Base-by-base conservation (phyloP, 2,113 vertebrate genomes). In the Erinaceus europaeus region DNA sequence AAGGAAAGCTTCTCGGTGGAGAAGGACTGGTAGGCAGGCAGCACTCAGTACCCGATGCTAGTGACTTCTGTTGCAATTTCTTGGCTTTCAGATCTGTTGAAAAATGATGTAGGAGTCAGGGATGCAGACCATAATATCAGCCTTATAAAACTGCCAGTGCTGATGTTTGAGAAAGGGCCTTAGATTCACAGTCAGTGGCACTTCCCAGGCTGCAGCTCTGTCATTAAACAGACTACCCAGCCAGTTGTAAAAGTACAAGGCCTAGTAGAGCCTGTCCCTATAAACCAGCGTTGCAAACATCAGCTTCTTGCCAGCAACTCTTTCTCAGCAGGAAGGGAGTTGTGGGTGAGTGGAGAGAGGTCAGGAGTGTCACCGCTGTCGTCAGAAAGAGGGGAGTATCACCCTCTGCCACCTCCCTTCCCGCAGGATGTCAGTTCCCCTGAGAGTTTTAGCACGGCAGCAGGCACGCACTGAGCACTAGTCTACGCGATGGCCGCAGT, bases 171-270 rank as follows among this genome's bases (percentile, higher is more conserved):
- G 64, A 86, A 75, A 29, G 5, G 53, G 65, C 4, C 13, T 62
- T 55, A 20, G 9, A 14, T 77, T 59, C 85, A 20, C 17, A 78
- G 69, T 76, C 65, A 72, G n/a, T n/a, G 29, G 25, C 25, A 15
- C 85, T 76, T 62, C 48, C n/a, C 71, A 50, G 36, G 38, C 36
- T 27, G n/a, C 10, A 86, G 71, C 67, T 32, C 68, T 81, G 68
- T 52, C 86, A 87, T 89, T 89, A 80, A 85, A 81, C 25, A 77
- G 48, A 64, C 64, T 88, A 46, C 59, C 44, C 29, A 29, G 42
- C 20, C 15, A 87, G 78, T 93, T 80, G 53, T 76, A 53, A 75
- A 69, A 87, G 61, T 73, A 64, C 27, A 69, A 42, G 50, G 42
- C 34, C 21, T 36, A 20, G 52, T 74, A 40, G 40, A 48, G 40